A percentile compares a stretch with the other conserved stretches of the same genome.
These are phyloP conservation scores for Triplophysa dalaica DNA, from an alignment of 2,113 vertebrate species.

Conservation along the genomic window DNA sequence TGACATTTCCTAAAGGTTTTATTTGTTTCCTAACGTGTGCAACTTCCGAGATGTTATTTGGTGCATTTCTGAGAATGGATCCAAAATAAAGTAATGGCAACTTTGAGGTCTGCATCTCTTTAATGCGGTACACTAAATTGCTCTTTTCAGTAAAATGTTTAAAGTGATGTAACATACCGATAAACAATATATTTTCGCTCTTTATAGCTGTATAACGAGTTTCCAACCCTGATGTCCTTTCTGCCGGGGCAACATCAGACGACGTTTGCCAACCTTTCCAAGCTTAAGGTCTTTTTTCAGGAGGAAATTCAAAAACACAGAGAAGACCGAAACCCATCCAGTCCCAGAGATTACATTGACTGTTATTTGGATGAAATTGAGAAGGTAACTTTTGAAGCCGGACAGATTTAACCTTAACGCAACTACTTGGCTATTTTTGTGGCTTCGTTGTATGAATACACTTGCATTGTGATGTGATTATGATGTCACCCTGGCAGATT, in stretches of 20 bases:
- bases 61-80: too few relatives aligned
- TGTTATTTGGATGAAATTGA: conserved; percentile 44
- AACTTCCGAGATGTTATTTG: too few relatives aligned
- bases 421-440: too few relatives aligned
- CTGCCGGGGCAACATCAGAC: conserved; percentile 39
- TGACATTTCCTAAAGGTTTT: too few relatives aligned
- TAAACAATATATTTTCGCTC: neutral
- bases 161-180: neutral
- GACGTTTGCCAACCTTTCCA: conserved; percentile 21
- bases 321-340: conserved; percentile 18
- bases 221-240: conserved; percentile 34
- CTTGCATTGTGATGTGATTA: too few relatives aligned
- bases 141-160: neutral
- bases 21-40: too few relatives aligned
- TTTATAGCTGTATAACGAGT: conserved; percentile 32
- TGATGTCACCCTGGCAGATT: too few relatives aligned
- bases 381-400: conserved; percentile 4
- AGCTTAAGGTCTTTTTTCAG: conserved; percentile 36
- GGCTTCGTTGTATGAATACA: too few relatives aligned
- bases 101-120: too few relatives aligned
- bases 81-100: too few relatives aligned
- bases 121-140: neutral
- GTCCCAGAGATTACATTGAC: conserved; percentile 42
- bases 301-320: conserved; percentile 30
- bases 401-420: too few relatives aligned